A percentile compares a stretch with the other conserved stretches of the same genome.
Conservation (phyloP, 2,113 vertebrate genomes). For the Hippoglossus stenolepis region DNA sequence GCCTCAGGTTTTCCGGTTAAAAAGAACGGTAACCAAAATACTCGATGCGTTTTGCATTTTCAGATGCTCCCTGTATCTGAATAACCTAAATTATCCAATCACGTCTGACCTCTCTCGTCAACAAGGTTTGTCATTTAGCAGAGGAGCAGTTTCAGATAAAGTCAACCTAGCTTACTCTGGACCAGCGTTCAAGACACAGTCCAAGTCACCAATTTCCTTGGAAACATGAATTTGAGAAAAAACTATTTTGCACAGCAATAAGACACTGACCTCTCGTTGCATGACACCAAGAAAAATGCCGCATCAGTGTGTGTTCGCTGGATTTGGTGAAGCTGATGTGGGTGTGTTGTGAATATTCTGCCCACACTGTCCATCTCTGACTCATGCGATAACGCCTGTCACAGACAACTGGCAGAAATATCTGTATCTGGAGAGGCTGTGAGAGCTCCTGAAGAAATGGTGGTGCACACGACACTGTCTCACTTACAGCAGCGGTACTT, state of each 20-base stretch:
- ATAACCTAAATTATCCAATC: too few species aligned
- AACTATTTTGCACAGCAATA: neutral
- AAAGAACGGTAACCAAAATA: too few species aligned
- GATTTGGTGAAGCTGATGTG: slow-evolving; percentile 5
- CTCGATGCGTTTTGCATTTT: too few species aligned
- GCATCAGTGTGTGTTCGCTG: slow-evolving; percentile 12
- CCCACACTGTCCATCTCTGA: slow-evolving; percentile 12
- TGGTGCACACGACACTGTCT: neutral
- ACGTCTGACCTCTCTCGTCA: too few species aligned
- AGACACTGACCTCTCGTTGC: neutral
- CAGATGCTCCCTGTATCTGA: too few species aligned
- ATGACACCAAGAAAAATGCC: too few species aligned
- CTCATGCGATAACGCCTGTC: slow-evolving; percentile 26
- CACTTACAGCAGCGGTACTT: neutral
- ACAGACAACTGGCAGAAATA: slow-evolving; percentile 22
- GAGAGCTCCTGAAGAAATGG: neutral
- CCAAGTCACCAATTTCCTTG: too few species aligned
- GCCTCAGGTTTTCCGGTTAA: too few species aligned
- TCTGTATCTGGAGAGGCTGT: neutral
- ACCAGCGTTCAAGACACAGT: too few species aligned
- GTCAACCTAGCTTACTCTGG: too few species aligned
- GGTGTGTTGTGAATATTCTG: slow-evolving; percentile 32
- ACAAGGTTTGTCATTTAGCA: too few species aligned
- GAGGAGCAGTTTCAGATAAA: too few species aligned
- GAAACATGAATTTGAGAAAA: neutral